These are phyloP conservation scores for Eupithecia exiguata DNA, from an alignment of 2,888 invertebrate species.

Conservation along the genomic window DNA sequence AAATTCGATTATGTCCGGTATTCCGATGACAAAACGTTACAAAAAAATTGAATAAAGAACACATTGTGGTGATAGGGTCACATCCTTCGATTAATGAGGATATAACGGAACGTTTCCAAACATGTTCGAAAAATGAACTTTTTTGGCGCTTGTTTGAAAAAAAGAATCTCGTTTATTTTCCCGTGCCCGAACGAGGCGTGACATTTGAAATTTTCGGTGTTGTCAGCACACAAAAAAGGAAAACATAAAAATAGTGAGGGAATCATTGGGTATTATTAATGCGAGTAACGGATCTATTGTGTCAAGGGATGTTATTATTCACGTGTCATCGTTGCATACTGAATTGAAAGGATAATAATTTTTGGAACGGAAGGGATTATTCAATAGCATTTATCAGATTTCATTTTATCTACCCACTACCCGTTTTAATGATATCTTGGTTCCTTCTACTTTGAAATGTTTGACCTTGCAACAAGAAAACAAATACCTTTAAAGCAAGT, in stretches of 20 bases:
- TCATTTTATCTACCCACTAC: not conserved
- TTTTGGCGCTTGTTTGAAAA: conserved; percentile 68
- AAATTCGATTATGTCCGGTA: conserved; percentile 78
- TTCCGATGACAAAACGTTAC: conserved; percentile 65
- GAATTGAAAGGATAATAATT: conserved; percentile 32
- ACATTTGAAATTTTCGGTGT: conserved; percentile 76
- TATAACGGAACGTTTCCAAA: conserved; percentile 71
- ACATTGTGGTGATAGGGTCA: conserved; percentile 54
- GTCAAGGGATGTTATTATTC: conserved; percentile 64
- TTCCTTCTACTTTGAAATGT: not conserved
- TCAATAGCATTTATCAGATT: conserved; percentile 6
- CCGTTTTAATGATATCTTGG: not conserved
- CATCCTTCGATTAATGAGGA: conserved; percentile 69
- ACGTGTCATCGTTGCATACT: conserved; percentile 54
- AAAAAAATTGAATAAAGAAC: conserved; percentile 55
- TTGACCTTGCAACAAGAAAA: not conserved
- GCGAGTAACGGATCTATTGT: conserved; percentile 79
- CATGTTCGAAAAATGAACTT: conserved; percentile 69
- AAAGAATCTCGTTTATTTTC: conserved; percentile 75
- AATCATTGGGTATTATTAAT: conserved; percentile 77
- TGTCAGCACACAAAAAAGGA: conserved; percentile 71
- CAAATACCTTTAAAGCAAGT: not conserved
- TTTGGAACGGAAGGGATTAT: conserved; percentile 31
- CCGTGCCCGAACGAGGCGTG: conserved; percentile 80
- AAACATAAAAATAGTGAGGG: conserved; percentile 64